Evolutionary conservation across 2,113 vertebrate genomes (phyloP), one percentile per base, ranked within the genome.

Genomic region (Apodemus speciosus): DNA sequence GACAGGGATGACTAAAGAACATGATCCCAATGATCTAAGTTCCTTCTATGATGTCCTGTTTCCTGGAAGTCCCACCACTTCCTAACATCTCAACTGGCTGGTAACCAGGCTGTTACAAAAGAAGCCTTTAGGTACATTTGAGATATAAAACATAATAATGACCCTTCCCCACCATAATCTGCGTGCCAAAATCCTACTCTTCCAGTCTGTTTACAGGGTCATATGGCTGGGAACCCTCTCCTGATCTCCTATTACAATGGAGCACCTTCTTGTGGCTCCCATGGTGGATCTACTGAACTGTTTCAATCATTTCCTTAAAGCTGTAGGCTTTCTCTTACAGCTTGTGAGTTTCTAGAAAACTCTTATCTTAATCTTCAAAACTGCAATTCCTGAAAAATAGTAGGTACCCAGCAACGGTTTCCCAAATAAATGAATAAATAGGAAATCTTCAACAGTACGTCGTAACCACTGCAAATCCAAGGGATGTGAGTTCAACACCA

Each of bases 141-240:
- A 20, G 6, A 38, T 84, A 18, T 25, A 64, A 75, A 75, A 18
- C 43, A 15, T 75, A 51, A 40, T 23, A 60, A 15, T 0, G 0
- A 60, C 23, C 16, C 14, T 38, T 32, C 25, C 32, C 18, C 49
- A 27, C 56, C 56, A 75, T 90, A 75, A 62, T 32, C 15, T 60
- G 32, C 58, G 46, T 20, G 9, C 30, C 32, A 9, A 86, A 62
- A 88, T 92, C 58, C 83, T 35, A 32, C 20, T 56, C 51, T 64
- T 95, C 43, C 14, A 69, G 58, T 79, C 46, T 80, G 38, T 85
- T 56, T 85, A 66, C 90, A 94, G 27, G 53, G 51, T 90, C 13
- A 58, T 15, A n/a, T 40, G 25, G 88, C 92, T 68, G 38, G 75
- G 60, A 86, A 85, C 85, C 21, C 25, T 75, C 58, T 90, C 84